Base-by-base conservation (phyloP, 1,140 invertebrate genomes). In the Heliothis subflexa region DNA sequence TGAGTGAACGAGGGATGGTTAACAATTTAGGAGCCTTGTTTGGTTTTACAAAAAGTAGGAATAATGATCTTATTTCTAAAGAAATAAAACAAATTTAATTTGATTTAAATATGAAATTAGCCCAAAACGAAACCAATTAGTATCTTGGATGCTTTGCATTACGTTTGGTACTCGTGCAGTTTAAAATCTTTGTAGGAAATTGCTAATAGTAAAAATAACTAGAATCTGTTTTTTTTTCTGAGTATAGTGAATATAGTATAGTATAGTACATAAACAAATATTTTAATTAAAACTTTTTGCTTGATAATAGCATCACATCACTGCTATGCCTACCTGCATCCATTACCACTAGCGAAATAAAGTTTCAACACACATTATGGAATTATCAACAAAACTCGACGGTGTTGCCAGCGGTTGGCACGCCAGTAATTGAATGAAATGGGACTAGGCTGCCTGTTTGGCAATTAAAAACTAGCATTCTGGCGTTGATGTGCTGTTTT, bases 401-500 rank as follows among this genome's bases (percentile, higher is more conserved):
- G 16, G 55, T 73, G 54, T 59, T 73, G 33, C 33, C 12, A 57
- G 70, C 57, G 33, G 70, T 45, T 59, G 40, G 55, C 55, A 73
- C 47, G 71, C 71, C 55, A 73, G 54, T 73, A 73, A 73, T 73
- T 73, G 71, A 73, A 73, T 73, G 71, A 73, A 73, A 73, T 59
- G 71, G 55, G 55, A 73, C 71, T 73, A 59, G 71, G 16, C 54
- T 59, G 16, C 54, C 71, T 73, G 71, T 73, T 59, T 73, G 71
- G 71, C 71, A 73, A 73, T 73, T 73, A 73, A 73, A 73, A 73
- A 59, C 55, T 59, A 33, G 52, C 54, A 12, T 73, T 28, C 16
- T 59, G 71, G 13, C 71, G 40, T 18, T 73, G 71, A 73, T 55
- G 40, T 45, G 52, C 70, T 57, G 54, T 72, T 72, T 72, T 72